Evolutionary conservation across 2,888 invertebrate species (phyloP), one percentile per base, ranked within the genome.

Genomic region (Amblyteles armatorius): DNA sequence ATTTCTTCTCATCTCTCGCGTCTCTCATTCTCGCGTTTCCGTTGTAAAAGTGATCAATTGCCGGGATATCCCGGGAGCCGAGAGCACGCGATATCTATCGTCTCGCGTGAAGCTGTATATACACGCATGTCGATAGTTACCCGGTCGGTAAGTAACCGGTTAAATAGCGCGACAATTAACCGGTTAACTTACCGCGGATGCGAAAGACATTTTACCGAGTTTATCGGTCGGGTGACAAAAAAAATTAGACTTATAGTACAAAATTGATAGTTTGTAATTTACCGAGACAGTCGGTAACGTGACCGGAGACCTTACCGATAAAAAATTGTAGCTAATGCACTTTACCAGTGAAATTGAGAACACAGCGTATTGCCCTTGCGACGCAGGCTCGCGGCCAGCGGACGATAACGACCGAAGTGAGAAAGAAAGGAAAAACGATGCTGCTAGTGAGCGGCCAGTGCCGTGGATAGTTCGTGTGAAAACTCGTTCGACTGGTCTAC

Each of bases 401-500:
- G 22, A n/a, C 50, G 33, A 71, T 63, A 79, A 60, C 67, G 68
- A 68, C 16, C 26, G 4, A 13, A 13, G 60, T 26, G 44, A 78
- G 48, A 60, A 57, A 22, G 26, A 73, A 9, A 50, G 26, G 44
- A 50, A 29, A 74, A 48, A 77, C 76, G 48, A 71, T 71, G 52
- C 74, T 44, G 44, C 44, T 57, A 7, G 9, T n/a, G 3, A 55
- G 80, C 33, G 80, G 68, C 73, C 73, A 73, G 80, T 76, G 55
- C 22, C 11, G 55, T 11, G 55, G 19, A 40, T 40, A 55, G 55
- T 55, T 26, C 4, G 33, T 72, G 55, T 80, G 80, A 60, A 84
- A 84, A 84, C 83, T 80, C 83, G 83, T 80, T 72, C 50, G 60
- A 84, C 83, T 67, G 77, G 83, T 77, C 80, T 33, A 26, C 50